Evolutionary conservation across 1,140 invertebrate genomes (phyloP), one percentile per base, ranked within the genome.

Genomic region (Heliothis virescens): DNA sequence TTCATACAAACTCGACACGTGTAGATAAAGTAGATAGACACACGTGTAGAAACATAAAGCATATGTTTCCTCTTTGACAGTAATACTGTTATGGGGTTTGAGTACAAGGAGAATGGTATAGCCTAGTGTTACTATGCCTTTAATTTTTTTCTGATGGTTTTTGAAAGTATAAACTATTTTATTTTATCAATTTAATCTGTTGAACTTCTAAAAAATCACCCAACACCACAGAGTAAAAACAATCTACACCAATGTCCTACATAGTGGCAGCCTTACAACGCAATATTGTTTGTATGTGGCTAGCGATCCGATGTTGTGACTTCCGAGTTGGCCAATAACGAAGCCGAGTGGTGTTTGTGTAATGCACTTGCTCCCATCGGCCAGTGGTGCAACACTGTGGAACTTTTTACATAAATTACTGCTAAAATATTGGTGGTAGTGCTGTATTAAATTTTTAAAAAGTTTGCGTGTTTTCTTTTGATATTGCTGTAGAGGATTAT

Each of bases 291-390:
- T 80, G 72, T 80, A 69, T 67, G 79, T 63, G 60, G 73, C 50
- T 47, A 78, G 13, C 75, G 78, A 82, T 79, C 79, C 65, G 74
- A 83, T 83, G 59, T 78, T 83, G 59, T 67, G 48, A 79, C 65
- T 65, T 69, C 65, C 65, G 47, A 69, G 65, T 13, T 53, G n/a
- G 79, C 79, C 82, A 80, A 75, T 80, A 80, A 80, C 71, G 82
- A 65, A 80, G 47, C 74, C 69, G 48, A 83, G 79, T 77, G 79
- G 65, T 80, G 79, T 83, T 80, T 78, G 79, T 83, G 82, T 83
- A 83, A 83, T 83, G 82, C 79, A 80, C 82, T 80, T 80, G 82
- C 65, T 34, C 57, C 57, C 57, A 59, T 63, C 65, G 41, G 75
- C 59, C 52, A 55, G 21, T 50, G 53, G 26, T 29, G 52, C 62